Conservation (phyloP, 53 echinoderm and acorn worm species). For the Crossaster papposus region DNA sequence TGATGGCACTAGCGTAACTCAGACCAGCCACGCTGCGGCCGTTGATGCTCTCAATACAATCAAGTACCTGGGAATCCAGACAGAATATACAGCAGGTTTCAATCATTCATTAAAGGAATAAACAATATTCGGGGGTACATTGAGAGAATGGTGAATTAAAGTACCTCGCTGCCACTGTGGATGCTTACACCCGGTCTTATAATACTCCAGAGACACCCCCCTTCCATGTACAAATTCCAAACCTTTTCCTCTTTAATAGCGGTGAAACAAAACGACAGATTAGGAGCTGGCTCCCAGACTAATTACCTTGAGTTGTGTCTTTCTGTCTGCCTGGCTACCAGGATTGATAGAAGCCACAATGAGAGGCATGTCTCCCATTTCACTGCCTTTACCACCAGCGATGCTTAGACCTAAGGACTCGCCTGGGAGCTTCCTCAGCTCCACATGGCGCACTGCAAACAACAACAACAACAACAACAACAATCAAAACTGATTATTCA, state of each 20-base stretch:
- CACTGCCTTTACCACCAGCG: constrained; percentile 68
- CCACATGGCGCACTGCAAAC: constrained; percentile 51
- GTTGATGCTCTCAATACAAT: constrained; percentile 67
- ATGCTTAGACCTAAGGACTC: constrained; percentile 69
- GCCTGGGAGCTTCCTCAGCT: constrained; percentile 60
- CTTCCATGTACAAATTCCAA: no score
- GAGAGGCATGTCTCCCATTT: constrained; percentile 69
- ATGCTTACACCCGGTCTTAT: no score
- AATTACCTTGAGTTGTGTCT: constrained; percentile 56
- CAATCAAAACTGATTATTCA: no score
- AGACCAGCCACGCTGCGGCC: constrained; percentile 64
- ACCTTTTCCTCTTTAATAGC: no score
- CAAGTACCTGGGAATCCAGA: constrained; percentile 36
- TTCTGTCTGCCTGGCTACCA: constrained; percentile 61
- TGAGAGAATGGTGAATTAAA: no score
- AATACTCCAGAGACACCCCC: no score
- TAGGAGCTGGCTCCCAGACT: no score
- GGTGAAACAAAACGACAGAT: no score
- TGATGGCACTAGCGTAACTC: constrained; percentile 62
- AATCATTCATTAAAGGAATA: no score
- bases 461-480: not conserved
- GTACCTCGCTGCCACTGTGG: no score
- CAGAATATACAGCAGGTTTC: no score
- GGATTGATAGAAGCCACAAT: constrained; percentile 72
- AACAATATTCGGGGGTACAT: no score